Evolutionary conservation across 2,113 vertebrate genomes (phyloP), one percentile per base, ranked within the genome.

Genomic region (Etia nguti): DNA sequence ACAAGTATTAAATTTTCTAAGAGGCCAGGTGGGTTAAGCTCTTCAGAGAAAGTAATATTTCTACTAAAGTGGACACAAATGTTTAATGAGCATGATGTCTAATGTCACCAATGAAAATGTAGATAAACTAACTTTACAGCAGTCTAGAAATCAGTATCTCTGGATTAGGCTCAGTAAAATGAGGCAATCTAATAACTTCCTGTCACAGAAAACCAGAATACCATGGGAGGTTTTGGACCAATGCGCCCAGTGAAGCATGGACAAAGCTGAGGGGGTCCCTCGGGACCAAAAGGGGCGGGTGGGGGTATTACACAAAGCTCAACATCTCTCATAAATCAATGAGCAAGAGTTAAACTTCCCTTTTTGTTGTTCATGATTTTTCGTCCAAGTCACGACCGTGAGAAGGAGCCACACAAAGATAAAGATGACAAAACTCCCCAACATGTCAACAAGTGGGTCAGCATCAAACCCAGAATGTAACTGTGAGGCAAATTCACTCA

Each of bases 321-420:
- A 60, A 90, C 94, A 92, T 81, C 82, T 87, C 89, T 75, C 91
- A 94, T 96, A 96, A 97, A 96, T 96, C 95, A 96, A 88, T 34
- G 85, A 95, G 83, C 89, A 90, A 86, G 88, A 83, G 89, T 94
- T 95, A 92, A 95, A 92, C 29, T 82, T 92, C 90, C 88, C 84
- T 85, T 94, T 92, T 90, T 93, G 92, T 93, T 93, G 86, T 80
- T 84, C 26, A 26, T 41, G 75, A 89, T 84, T 84, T 90, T 85
- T 91, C 84, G 92, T 82, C 70, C 12, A 41, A 79, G 60, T 80
- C 82, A 77, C 12, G 7, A 56, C 26, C 3, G 18, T 82, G 59
- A 38, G 65, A 85, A 81, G 38, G 18, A 82, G 84, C n/a, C 43
- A 80, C 70, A 85, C 48, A 59, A 43, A 89, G 73, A 82, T 56